Evolutionary conservation across 64 coral and sea anemone genomes (phyloP).

Genomic region (Platygyra sinensis): DNA sequence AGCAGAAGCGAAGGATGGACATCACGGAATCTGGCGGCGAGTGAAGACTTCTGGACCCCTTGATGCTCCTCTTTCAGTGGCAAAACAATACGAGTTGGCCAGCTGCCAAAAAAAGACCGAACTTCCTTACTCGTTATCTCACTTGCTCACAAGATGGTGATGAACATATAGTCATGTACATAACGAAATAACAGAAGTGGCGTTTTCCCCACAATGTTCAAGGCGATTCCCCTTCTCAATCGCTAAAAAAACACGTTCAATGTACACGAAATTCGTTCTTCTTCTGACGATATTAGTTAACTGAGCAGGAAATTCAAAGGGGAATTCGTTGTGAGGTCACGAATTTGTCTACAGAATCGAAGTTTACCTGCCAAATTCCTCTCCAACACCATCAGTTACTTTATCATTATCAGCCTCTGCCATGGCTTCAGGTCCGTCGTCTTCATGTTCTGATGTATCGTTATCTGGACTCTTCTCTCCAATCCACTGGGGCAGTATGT

Average conservation of each 20-base stretch:
- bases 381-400: neutral
- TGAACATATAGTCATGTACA: too few relatives aligned
- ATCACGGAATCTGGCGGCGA: constrained; percentile 82
- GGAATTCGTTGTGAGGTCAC: neutral
- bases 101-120: constrained; percentile 11
- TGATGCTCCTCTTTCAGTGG: constrained; percentile 80
- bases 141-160: too few relatives aligned
- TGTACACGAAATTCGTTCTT: neutral
- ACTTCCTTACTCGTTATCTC: too few relatives aligned
- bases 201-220: too few relatives aligned
- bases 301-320: too few relatives aligned
- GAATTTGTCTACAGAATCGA: neutral
- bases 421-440: neutral
- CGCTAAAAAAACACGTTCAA: neutral
- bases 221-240: neutral
- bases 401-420: neutral
- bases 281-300: neutral
- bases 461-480: neutral
- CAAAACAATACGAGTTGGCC: constrained; percentile 82
- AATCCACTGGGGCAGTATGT: constrained; percentile 91
- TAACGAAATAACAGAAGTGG: too few relatives aligned
- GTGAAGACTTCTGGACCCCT: constrained; percentile 67
- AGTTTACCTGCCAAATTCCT: neutral
- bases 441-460: neutral
- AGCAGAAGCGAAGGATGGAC: constrained; percentile 86